These are phyloP conservation scores for Pomacea canaliculata DNA, from an alignment of 2,888 invertebrate genomes.

Conservation along the genomic window DNA sequence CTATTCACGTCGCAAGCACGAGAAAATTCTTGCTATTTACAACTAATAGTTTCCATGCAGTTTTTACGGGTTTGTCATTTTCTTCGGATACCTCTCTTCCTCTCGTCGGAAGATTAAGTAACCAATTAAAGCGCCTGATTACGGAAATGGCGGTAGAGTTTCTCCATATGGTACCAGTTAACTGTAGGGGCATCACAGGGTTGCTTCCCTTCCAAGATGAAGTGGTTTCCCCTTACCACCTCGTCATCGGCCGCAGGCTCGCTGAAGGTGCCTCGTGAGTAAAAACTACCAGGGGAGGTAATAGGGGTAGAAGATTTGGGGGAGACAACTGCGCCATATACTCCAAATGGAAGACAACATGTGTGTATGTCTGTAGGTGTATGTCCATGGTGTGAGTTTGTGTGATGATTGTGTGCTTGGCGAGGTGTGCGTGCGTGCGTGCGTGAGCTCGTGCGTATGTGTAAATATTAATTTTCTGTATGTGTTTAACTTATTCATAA, in stretches of 20 bases:
- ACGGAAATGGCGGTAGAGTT: not conserved
- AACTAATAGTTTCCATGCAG: too few species aligned
- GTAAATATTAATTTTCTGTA: too few species aligned
- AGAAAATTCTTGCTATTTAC: too few species aligned
- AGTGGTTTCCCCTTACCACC: not conserved
- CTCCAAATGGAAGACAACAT: not conserved
- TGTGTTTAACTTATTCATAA: too few species aligned
- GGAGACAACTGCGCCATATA: too few species aligned
- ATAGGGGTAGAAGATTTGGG: too few species aligned
- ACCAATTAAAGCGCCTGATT: not conserved
- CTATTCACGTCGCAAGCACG: too few species aligned
- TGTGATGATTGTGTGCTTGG: not conserved
- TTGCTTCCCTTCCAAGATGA: too few species aligned
- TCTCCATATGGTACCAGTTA: not conserved
- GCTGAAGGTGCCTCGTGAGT: too few species aligned
- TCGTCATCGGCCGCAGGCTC: not conserved
- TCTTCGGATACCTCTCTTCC: too few species aligned
- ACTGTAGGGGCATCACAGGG: slow-evolving; percentile 2
- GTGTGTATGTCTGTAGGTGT: slow-evolving; percentile 11
- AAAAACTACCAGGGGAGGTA: too few species aligned
- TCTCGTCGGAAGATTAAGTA: slow-evolving; percentile 1
- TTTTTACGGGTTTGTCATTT: too few species aligned
- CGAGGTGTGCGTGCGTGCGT: slow-evolving; percentile 2
- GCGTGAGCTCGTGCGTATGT: slow-evolving; percentile 3
- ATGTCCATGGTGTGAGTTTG: not conserved